These are phyloP conservation scores for Diaprepes abbreviatus DNA, from an alignment of 2,888 invertebrate genomes.

Conservation along the genomic window DNA sequence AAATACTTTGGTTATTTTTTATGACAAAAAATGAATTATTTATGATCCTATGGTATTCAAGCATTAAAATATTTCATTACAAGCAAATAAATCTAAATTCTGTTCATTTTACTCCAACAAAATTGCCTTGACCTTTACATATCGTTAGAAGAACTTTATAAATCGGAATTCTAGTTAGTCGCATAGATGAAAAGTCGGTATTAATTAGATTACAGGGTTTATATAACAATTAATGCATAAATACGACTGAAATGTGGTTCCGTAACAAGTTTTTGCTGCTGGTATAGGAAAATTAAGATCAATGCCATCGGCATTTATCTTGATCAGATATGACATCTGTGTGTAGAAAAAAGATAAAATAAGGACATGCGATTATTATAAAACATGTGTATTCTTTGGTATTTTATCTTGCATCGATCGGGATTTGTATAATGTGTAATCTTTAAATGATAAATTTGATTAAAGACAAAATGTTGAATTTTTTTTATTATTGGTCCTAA, in stretches of 20 bases:
- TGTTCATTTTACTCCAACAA: constrained; percentile 20
- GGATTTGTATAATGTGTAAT: constrained; percentile 34
- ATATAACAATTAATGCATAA: constrained; percentile 48
- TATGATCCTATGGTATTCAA: no score
- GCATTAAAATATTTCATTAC: constrained; percentile 21
- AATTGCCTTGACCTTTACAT: constrained; percentile 39
- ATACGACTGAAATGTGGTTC: constrained; percentile 42
- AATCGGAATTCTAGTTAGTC: constrained; percentile 35
- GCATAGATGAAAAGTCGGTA: constrained; percentile 42
- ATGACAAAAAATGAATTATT: no score
- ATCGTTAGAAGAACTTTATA: constrained; percentile 15
- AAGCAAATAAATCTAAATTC: constrained; percentile 38
- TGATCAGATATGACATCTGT: constrained; percentile 45
- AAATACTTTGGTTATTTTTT: no score
- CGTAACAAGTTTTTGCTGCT: constrained; percentile 39
- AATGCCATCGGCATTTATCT: constrained; percentile 45
- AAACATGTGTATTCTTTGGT: constrained; percentile 46
- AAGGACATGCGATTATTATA: constrained; percentile 42
- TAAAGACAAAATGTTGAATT: neutral
- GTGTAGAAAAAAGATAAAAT: constrained; percentile 39
- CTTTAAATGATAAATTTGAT: constrained; percentile 24
- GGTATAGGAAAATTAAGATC: constrained; percentile 45
- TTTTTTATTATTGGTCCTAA: neutral
- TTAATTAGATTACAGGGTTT: constrained; percentile 47
- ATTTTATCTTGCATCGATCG: constrained; percentile 41